phyloP scores from a whole-genome alignment of 2,797 vertebrate species.

The Brachyrhaphis roseni region DNA sequence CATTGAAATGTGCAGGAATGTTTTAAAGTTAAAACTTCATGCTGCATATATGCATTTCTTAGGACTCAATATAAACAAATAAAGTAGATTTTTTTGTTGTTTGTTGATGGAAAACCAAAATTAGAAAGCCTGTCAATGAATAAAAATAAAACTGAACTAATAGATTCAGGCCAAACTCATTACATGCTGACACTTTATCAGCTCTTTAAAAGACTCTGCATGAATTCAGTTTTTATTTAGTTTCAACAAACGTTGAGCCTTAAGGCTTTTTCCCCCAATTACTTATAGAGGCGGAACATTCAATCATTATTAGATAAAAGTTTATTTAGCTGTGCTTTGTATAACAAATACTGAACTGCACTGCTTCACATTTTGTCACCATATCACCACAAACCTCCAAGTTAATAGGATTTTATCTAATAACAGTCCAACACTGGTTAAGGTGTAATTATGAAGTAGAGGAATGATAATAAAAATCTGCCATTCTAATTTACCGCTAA shows the following conservation, averaged over 20 bases:
- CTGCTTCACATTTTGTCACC: not conserved
- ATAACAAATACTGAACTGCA: not conserved
- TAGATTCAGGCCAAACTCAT: not conserved
- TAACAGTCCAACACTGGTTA: not conserved
- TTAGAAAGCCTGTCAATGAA: not conserved
- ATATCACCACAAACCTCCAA: not conserved
- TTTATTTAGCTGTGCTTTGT: not conserved
- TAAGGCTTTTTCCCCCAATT: not conserved
- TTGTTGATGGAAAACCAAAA: not conserved
- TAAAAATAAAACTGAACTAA: not conserved
- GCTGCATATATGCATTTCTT: not conserved
- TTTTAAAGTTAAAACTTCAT: not conserved
- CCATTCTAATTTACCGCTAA: not conserved
- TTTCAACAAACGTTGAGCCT: not conserved
- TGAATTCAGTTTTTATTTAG: not conserved
- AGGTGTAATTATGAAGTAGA: not conserved
- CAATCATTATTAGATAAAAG: not conserved
- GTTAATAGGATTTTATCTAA: not conserved
- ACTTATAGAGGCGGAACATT: not conserved
- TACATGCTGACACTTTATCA: slow-evolving; percentile 7
- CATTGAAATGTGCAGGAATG: not conserved
- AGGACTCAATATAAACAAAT: not conserved
- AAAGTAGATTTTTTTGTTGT: not conserved
- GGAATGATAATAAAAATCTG: not conserved
- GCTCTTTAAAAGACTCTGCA: not conserved